Evolutionary conservation across 1,140 invertebrate species (phyloP).

Genomic region (Drosophila nikananu): DNA sequence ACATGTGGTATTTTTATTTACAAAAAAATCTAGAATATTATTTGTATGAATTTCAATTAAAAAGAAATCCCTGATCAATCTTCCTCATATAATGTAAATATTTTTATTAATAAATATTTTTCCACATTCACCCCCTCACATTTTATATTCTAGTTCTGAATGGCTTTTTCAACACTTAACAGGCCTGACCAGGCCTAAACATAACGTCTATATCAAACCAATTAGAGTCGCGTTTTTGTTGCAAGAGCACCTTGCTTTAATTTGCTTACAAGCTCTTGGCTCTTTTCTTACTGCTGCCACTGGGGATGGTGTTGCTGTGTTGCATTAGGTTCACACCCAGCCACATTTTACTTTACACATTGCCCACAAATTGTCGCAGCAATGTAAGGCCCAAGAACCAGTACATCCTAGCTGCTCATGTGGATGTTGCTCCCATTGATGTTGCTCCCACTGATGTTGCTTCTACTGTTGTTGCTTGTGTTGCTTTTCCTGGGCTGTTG

Average conservation of each 20-base stretch:
- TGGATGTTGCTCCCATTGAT: neutral
- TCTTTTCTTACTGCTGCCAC: conserved; percentile 16
- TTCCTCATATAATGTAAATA: too few relatives aligned
- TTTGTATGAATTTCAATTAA: neutral
- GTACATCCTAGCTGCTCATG: conserved; percentile 37
- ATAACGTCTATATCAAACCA: conserved; percentile 70
- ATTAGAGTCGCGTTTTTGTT: conserved; percentile 46
- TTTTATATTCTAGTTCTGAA: neutral
- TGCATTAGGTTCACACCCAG: conserved; percentile 81
- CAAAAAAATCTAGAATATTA: neutral
- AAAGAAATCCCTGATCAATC: neutral
- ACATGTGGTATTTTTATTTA: neutral
- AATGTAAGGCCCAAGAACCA: conserved; percentile 39
- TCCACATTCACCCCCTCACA: neutral
- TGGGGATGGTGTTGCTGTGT: conserved; percentile 22
- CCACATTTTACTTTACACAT: conserved; percentile 80
- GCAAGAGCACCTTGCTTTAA: conserved; percentile 64
- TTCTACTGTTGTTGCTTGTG: conserved; percentile 1
- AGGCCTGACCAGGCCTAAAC: conserved; percentile 22
- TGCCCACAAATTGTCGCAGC: conserved; percentile 78
- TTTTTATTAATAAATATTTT: neutral
- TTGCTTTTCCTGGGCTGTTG: conserved; percentile 56
- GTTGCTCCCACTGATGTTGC: conserved; percentile 4
- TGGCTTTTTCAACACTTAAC: neutral
- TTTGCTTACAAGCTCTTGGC: conserved; percentile 71